Conservation (phyloP, 2,113 vertebrate species). For the Carlito syrichta region DNA sequence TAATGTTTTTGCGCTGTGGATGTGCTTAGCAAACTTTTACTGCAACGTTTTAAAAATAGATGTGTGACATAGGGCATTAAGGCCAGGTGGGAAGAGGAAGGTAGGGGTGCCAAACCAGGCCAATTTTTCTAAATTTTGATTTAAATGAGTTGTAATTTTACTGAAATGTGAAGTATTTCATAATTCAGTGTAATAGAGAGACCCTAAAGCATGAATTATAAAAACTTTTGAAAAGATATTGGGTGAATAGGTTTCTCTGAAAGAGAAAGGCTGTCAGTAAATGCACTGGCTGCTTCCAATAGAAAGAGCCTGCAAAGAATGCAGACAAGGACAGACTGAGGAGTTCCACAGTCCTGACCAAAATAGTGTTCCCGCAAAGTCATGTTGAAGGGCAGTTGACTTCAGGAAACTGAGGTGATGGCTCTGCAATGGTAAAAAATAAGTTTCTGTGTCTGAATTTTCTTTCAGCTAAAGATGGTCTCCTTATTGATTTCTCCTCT, state of each 20-base stretch:
- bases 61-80: neutral
- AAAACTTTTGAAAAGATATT: neutral
- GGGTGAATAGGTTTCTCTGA: neutral
- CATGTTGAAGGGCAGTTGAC: neutral
- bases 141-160: neutral
- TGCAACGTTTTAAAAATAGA: neutral
- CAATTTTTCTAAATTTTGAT: neutral
- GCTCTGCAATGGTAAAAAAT: neutral
- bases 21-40: conserved; percentile 25
- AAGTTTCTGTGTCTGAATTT: neutral
- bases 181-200: neutral
- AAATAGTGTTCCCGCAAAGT: neutral
- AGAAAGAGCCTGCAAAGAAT: neutral
- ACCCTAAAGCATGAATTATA: neutral
- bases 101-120: neutral
- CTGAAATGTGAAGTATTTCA: neutral
- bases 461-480: neutral
- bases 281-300: neutral
- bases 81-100: neutral
- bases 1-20: neutral
- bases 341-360: neutral
- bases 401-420: neutral
- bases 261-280: neutral
- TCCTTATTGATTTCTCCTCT: neutral
- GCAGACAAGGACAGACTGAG: neutral